Percentiles rank a stretch among this genome's conserved stretches.
Evolutionary conservation across 2,113 vertebrate genomes (phyloP).

Genomic region (Calidris pugnax): DNA sequence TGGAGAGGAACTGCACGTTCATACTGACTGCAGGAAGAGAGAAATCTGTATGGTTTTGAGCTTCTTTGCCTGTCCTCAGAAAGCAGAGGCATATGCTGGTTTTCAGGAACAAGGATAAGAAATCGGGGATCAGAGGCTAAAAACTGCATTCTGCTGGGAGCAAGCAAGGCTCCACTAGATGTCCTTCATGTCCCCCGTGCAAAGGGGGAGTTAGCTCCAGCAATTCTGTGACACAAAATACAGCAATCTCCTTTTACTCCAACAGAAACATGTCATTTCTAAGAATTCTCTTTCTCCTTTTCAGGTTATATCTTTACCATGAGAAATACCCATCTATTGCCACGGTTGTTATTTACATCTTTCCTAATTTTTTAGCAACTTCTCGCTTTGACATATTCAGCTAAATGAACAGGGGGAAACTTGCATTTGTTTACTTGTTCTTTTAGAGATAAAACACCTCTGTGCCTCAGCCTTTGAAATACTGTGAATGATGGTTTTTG

Average conservation of each 20-base stretch:
- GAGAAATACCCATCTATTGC: not conserved
- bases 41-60: not conserved
- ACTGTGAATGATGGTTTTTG: conserved; percentile 51
- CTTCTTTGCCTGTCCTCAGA: not conserved
- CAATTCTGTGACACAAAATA: not conserved
- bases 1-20: not conserved
- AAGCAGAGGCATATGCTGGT: not conserved
- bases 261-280: not conserved
- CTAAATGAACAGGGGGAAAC: conserved; percentile 41
- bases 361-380: conserved; percentile 31
- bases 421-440: conserved; percentile 66
- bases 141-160: conserved; percentile 31
- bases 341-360: not conserved
- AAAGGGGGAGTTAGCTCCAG: not conserved
- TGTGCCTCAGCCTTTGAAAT: conserved; percentile 64
- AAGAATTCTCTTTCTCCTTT: not conserved
- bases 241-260: not conserved
- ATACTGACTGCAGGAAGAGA: not conserved
- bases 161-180: conserved; percentile 57
- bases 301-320: not conserved
- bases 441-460: conserved; percentile 62
- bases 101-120: not conserved
- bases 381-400: conserved; percentile 43
- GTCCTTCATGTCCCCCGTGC: conserved; percentile 51
- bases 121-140: not conserved